Conservation (phyloP, 92 coral and sea anemone genomes). For the Scolanthus callimorphus region DNA sequence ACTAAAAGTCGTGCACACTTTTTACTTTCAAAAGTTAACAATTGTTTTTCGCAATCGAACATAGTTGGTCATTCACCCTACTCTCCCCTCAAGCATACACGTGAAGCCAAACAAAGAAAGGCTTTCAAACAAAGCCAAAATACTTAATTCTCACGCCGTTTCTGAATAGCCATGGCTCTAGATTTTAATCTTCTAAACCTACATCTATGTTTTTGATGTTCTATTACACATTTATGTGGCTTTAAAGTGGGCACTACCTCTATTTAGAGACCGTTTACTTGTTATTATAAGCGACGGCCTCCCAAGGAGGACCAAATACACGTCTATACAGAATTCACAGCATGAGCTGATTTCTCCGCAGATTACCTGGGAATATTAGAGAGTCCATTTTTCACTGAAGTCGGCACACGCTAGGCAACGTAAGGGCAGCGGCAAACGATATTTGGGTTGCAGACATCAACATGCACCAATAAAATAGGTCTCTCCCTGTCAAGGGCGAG, state of each 20-base stretch:
- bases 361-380: constrained; percentile 80
- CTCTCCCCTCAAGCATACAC: constrained; percentile 23
- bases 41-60: too few relatives aligned
- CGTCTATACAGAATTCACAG: constrained; percentile 18
- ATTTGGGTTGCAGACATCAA: too few relatives aligned
- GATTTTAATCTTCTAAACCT: background rate
- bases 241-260: constrained; percentile 3
- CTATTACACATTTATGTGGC: constrained; percentile 2
- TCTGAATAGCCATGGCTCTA: background rate
- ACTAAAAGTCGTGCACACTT: too few relatives aligned
- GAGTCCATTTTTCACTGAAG: constrained; percentile 58
- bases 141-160: background rate
- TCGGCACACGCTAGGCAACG: too few relatives aligned
- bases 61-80: too few relatives aligned
- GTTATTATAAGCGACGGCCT: constrained; percentile 19
- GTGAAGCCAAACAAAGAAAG: constrained; percentile 21
- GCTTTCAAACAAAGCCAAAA: constrained; percentile 11
- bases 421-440: too few relatives aligned
- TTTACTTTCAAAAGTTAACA: too few relatives aligned
- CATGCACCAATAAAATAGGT: too few relatives aligned
- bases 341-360: constrained; percentile 9
- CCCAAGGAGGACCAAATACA: constrained; percentile 6
- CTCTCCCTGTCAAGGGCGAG: background rate
- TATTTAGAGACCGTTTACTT: constrained; percentile 12
- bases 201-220: background rate